Conservation (phyloP, 2,888 invertebrate species). For the Sarcophaga caerulescens region DNA sequence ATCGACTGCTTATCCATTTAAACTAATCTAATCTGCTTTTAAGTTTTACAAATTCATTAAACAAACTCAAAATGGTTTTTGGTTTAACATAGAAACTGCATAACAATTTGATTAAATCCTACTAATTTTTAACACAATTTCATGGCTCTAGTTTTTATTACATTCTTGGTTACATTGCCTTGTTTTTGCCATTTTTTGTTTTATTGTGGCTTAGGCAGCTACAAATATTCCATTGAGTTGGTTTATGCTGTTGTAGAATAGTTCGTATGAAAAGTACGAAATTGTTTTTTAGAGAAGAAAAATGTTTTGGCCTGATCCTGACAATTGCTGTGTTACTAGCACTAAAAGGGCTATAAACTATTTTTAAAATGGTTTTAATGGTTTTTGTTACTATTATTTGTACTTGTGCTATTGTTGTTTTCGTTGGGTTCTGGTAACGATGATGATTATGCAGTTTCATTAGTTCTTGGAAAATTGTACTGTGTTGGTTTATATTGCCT, state of each 20-base stretch:
- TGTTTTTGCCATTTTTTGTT: neutral
- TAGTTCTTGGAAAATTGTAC: neutral
- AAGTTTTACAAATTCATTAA: too few relatives aligned
- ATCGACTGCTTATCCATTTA: too few relatives aligned
- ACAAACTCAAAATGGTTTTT: too few relatives aligned
- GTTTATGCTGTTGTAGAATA: neutral
- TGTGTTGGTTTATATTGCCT: neutral
- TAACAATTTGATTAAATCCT: neutral
- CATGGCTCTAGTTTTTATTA: constrained; percentile 6
- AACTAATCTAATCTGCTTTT: too few relatives aligned
- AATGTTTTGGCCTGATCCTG: constrained; percentile 26
- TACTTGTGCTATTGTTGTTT: constrained; percentile 10
- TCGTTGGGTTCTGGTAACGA: constrained; percentile 23
- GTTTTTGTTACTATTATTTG: neutral
- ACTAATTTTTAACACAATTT: neutral
- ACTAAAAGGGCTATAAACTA: constrained; percentile 56
- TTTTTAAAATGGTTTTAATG: constrained; percentile 54
- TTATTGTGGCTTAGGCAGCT: constrained; percentile 2
- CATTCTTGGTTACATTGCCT: neutral
- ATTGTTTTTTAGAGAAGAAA: neutral
- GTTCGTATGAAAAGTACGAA: too few relatives aligned
- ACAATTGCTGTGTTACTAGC: constrained; percentile 6
- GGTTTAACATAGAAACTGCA: too few relatives aligned
- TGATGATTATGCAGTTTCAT: constrained; percentile 20
- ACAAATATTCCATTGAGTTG: constrained; percentile 26